Base-by-base conservation (phyloP, 2,888 invertebrate genomes). In the Gymnosoma rotundatum region DNA sequence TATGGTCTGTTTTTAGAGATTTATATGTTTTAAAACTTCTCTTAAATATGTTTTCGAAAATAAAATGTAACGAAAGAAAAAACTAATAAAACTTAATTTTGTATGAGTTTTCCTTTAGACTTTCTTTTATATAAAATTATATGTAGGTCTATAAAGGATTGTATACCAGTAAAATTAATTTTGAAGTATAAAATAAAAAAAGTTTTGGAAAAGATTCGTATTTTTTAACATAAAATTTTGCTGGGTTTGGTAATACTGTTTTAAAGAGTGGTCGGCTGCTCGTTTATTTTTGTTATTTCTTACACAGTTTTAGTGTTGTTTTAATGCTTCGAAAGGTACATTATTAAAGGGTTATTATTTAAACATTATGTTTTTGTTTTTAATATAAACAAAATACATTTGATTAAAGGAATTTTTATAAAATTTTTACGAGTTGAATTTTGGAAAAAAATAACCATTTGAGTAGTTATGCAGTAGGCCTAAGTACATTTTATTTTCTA, bases 1-100 rank as follows among this genome's bases (percentile, higher is more conserved):
- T 87, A 87, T 87, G 86, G 86, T 83, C 81, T 87, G 86, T 76
- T 74, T 67, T 79, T 83, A 74, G 76, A 87, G 86, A 87, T 87
- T 87, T 87, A 87, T 87, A 79, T 81, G 84, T 74, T 74, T 70
- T 79, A 81, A 60, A 84, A 81, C 78, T 84, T 81, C 70, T 70
- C 74, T 54, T 38, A 81, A 84, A 84, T 84, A 84, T 84, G 70
- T 81, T 84, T 74, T 52, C n/a, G 45, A 38, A 72, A 60, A 38
- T 52, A 78, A 78, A 78, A 52, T 63, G n/a, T 25, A 76, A 48
- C 4, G n/a, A 25, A 45, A 12, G 12, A 12, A 32, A 32, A 32
- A 32, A 32, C 0, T 5, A 42, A 42, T 14, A 10, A 2, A 42
- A 10, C 42, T 42, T 12, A 48, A 48, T 48, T 14, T 48, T 48